Conservation (phyloP, 2,113 vertebrate genomes). For the Centropus bengalensis region DNA sequence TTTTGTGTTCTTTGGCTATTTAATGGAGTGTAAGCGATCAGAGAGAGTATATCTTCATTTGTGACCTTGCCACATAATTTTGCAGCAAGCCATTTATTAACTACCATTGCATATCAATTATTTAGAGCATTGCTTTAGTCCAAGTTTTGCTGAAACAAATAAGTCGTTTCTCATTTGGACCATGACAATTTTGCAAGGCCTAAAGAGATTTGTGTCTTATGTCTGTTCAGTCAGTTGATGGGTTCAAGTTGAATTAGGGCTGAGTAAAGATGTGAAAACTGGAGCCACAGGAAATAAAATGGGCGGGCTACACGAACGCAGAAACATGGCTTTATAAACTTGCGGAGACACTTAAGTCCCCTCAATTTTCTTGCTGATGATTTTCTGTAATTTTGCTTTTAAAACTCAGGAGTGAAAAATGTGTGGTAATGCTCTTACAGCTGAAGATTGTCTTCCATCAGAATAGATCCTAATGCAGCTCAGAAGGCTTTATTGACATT, state of each 20-base stretch:
- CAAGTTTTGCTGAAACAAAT: not conserved
- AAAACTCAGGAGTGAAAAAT: not conserved
- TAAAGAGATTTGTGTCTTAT: not conserved
- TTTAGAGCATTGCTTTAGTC: not conserved
- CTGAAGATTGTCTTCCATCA: not conserved
- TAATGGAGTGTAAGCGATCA: not conserved
- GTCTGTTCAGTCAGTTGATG: not conserved
- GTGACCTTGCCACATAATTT: not conserved
- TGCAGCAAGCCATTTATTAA: not conserved
- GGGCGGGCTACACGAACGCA: not conserved
- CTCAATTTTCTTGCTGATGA: not conserved
- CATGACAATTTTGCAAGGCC: not conserved
- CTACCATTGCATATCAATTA: not conserved
- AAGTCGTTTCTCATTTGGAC: not conserved
- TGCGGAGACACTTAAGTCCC: not conserved
- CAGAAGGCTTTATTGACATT: not conserved
- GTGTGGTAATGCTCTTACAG: not conserved
- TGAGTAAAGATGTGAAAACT: not conserved
- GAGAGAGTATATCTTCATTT: not conserved
- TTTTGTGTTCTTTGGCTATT: not conserved
- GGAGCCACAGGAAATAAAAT: not conserved
- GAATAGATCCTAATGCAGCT: not conserved
- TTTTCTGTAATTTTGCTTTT: constrained; percentile 12
- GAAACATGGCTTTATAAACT: not conserved
- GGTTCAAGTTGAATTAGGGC: not conserved